A percentile compares a stretch with the other conserved stretches of the same genome.
Evolutionary conservation across 2,113 vertebrate genomes (phyloP).

Genomic region (Hystrix cristata): DNA sequence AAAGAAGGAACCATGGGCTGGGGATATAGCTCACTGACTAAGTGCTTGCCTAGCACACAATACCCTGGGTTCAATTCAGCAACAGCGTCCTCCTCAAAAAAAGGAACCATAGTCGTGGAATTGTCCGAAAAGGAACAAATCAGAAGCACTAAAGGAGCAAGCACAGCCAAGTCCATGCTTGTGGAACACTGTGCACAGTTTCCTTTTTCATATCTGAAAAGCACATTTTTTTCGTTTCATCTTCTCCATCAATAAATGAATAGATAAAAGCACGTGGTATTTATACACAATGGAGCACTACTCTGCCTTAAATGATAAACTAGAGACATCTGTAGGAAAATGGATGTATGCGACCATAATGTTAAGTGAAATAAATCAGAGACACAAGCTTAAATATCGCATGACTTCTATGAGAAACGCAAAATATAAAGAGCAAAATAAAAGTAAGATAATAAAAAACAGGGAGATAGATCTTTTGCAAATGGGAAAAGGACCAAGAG

Average conservation of each 20-base stretch:
- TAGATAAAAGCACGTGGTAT: neutral
- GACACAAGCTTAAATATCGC: neutral
- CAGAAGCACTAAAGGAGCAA: neutral
- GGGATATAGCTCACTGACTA: neutral
- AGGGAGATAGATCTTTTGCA: no score
- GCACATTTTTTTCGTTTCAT: neutral
- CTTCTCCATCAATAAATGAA: neutral
- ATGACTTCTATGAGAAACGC: neutral
- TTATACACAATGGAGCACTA: neutral
- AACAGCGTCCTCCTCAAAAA: neutral
- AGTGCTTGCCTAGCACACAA: neutral
- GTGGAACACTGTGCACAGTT: neutral
- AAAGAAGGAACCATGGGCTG: neutral
- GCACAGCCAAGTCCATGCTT: fast-evolving
- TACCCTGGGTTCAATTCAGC: neutral
- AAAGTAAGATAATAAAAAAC: neutral
- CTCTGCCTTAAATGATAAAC: neutral
- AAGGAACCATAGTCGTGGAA: neutral
- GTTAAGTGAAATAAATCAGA: neutral
- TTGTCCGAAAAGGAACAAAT: neutral
- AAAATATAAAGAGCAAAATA: neutral
- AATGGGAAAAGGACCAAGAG: no score
- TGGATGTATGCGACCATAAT: neutral
- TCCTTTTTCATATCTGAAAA: neutral
- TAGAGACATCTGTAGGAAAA: neutral